phyloP scores from a whole-genome alignment of 2,888 invertebrate species.

The Cryptophagus acutangulus region DNA sequence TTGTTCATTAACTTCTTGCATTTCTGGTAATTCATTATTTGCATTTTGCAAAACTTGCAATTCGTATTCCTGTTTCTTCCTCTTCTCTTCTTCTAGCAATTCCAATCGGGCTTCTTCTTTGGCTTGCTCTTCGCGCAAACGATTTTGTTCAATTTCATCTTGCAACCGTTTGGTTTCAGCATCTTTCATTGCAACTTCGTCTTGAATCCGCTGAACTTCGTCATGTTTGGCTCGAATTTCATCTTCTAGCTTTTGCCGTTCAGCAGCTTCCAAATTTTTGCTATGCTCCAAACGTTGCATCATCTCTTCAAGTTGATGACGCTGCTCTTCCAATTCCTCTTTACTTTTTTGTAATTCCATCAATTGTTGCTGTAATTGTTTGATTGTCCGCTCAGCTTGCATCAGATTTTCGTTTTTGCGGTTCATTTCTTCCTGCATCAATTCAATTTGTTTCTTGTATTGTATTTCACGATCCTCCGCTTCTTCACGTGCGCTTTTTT shows the following conservation, averaged over 20 bases:
- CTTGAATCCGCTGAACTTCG: conserved; percentile 38
- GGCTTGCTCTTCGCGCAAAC: conserved; percentile 34
- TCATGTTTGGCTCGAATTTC: conserved; percentile 80
- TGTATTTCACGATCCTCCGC: conserved; percentile 94
- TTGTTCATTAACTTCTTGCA: conserved; percentile 39
- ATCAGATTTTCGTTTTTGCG: conserved; percentile 67
- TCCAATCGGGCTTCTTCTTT: conserved; percentile 29
- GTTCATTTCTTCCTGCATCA: conserved; percentile 90
- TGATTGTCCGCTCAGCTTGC: conserved; percentile 81
- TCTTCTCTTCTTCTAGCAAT: conserved; percentile 21
- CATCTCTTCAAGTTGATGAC: conserved; percentile 81
- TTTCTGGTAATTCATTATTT: conserved; percentile 37
- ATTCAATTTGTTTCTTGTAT: conserved; percentile 84
- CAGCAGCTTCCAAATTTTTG: conserved; percentile 82
- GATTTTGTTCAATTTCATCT: conserved; percentile 39
- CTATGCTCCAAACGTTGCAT: conserved; percentile 85
- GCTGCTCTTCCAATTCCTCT: conserved; percentile 79
- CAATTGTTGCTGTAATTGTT: conserved; percentile 79
- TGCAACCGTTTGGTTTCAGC: conserved; percentile 39
- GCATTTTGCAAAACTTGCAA: conserved; percentile 36
- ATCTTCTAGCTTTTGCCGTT: conserved; percentile 77
- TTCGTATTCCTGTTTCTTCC: conserved; percentile 24
- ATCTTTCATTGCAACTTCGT: conserved; percentile 39
- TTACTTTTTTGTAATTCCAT: conserved; percentile 82
- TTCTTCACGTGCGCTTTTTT: conserved; percentile 87